Conservation (phyloP, 2,888 invertebrate species). For the Hedychridium roseum region DNA sequence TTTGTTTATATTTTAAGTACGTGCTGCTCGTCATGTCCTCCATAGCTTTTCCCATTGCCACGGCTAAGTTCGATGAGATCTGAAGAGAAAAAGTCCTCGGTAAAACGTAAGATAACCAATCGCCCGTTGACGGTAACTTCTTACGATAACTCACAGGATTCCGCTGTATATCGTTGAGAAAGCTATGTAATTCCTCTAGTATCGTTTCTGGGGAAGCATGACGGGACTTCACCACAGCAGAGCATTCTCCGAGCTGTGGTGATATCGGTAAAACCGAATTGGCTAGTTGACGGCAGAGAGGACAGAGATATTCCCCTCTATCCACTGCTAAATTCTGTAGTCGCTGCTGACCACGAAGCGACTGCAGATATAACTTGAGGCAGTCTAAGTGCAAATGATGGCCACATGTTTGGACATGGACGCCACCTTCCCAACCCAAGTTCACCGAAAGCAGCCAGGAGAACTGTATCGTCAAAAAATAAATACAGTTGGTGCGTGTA, state of each 20-base stretch:
- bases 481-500: background rate
- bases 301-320: constrained; percentile 92
- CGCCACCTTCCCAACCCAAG: constrained; percentile 89
- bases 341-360: constrained; percentile 81
- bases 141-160: constrained; percentile 71
- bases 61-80: constrained; percentile 78
- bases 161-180: constrained; percentile 74
- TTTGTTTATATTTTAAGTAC: constrained; percentile 80
- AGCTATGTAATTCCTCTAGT: constrained; percentile 66
- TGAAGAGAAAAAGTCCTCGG: constrained; percentile 50
- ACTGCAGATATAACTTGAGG: constrained; percentile 87
- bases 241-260: constrained; percentile 74
- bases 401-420: constrained; percentile 94
- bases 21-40: constrained; percentile 93
- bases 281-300: constrained; percentile 90
- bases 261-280: constrained; percentile 89
- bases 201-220: constrained; percentile 65
- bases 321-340: constrained; percentile 77
- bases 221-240: constrained; percentile 71
- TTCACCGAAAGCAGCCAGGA: constrained; percentile 83
- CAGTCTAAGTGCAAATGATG: constrained; percentile 97
- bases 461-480: constrained; percentile 63
- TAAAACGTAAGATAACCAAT: too few relatives aligned
- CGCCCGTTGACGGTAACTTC: too few relatives aligned
- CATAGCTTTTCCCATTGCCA: constrained; percentile 92